Percentiles rank a stretch among this genome's conserved stretches.
phyloP scores from a whole-genome alignment of 2,888 invertebrate species.

The Brachynemurus nebulosus region DNA sequence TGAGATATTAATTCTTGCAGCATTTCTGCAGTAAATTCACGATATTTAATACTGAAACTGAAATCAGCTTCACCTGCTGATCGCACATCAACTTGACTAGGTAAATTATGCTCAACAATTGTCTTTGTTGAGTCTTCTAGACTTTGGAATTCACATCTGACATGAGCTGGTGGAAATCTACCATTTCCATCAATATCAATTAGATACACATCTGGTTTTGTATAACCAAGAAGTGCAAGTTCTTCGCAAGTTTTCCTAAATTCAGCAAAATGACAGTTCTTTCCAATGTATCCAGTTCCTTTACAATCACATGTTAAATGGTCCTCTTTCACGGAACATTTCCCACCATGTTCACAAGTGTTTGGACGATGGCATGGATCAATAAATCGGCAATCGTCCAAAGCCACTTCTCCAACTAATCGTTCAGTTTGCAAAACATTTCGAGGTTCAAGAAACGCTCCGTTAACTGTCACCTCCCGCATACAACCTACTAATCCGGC shows the following conservation, averaged over 20 bases:
- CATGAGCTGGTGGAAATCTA: constrained; percentile 79
- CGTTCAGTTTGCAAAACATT: constrained; percentile 63
- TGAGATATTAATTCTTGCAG: constrained; percentile 79
- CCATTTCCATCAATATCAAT: constrained; percentile 93
- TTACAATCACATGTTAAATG: constrained; percentile 80
- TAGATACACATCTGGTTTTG: constrained; percentile 78
- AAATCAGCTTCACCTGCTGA: constrained; percentile 67
- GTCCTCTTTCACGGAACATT: constrained; percentile 80
- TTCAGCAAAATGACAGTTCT: constrained; percentile 87
- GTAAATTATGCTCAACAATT: constrained; percentile 82
- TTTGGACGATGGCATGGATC: constrained; percentile 81
- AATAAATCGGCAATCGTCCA: constrained; percentile 81
- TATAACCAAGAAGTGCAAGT: constrained; percentile 68
- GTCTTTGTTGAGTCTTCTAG: constrained; percentile 74
- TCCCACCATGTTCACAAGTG: constrained; percentile 84
- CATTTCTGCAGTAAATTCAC: constrained; percentile 85
- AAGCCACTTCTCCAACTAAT: constrained; percentile 75
- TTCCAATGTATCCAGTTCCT: constrained; percentile 81
- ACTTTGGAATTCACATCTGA: constrained; percentile 83
- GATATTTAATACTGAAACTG: constrained; percentile 71
- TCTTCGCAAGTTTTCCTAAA: constrained; percentile 89
- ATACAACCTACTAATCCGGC: constrained; percentile 83
- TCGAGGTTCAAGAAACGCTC: constrained; percentile 59
- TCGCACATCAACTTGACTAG: constrained; percentile 78
- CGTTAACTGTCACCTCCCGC: constrained; percentile 76